A percentile compares a stretch with the other conserved stretches of the same genome.
Conservation (phyloP, 2,797 vertebrate species). For the Odontamblyopus rebecca region DNA sequence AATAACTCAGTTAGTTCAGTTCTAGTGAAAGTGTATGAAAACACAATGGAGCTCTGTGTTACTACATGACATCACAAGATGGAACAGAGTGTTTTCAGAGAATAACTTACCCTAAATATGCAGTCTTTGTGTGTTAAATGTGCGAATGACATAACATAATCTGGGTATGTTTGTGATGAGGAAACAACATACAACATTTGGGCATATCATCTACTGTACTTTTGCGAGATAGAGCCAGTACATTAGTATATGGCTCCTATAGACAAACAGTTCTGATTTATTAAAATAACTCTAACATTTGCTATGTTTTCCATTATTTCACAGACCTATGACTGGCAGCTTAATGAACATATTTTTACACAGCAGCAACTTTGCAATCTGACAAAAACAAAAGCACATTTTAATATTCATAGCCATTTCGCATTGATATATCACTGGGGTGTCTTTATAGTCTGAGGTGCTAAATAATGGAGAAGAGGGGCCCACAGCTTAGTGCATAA, state of each 20-base stretch:
- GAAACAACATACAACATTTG: no score
- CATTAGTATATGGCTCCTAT: neutral
- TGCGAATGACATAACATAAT: no score
- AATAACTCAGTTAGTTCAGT: no score
- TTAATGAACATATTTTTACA: conserved; percentile 6
- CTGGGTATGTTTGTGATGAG: no score
- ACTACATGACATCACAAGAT: no score
- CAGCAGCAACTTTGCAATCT: neutral
- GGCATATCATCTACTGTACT: neutral
- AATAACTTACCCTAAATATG: no score
- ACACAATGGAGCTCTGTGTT: no score
- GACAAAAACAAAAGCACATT: conserved; percentile 14
- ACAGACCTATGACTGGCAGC: neutral
- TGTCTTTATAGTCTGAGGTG: conserved; percentile 45
- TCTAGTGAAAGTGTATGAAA: no score
- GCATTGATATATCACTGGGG: conserved; percentile 45
- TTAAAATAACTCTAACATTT: neutral
- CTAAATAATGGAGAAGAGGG: conserved; percentile 62
- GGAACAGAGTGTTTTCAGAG: no score
- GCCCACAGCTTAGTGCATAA: conserved; percentile 53
- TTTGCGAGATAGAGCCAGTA: neutral
- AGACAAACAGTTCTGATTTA: neutral
- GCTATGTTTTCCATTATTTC: neutral
- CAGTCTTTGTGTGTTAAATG: no score
- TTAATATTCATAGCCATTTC: conserved; percentile 45